Evolutionary conservation across 2,113 vertebrate genomes (phyloP).

Genomic region (Eptatretus burgeri): DNA sequence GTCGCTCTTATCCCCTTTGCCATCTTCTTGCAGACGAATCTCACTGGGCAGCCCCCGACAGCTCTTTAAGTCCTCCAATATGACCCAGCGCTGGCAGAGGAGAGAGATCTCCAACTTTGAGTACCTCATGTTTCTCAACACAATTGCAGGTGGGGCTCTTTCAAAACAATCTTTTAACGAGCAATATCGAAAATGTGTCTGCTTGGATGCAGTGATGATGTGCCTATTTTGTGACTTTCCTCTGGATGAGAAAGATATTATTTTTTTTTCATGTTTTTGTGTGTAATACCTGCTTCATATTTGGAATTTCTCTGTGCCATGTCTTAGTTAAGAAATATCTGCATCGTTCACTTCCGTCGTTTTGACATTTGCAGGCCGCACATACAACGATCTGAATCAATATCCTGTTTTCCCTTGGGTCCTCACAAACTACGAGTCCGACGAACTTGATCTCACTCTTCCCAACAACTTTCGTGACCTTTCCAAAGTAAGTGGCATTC

Average conservation of each 20-base stretch:
- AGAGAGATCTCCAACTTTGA: constrained; percentile 96
- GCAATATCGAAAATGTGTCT: not conserved
- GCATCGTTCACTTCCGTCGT: constrained; percentile 11
- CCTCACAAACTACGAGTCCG: constrained; percentile 82
- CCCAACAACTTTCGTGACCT: constrained; percentile 92
- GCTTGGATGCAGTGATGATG: no score
- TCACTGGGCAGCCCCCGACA: constrained; percentile 74
- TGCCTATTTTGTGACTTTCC: no score
- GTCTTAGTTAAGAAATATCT: not conserved
- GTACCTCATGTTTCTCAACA: constrained; percentile 97
- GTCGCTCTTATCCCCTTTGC: no score
- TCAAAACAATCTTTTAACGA: not conserved
- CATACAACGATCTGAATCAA: constrained; percentile 80
- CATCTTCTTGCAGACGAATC: constrained; percentile 37
- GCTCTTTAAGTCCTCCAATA: constrained; percentile 96
- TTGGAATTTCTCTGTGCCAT: not conserved
- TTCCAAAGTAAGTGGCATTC: constrained; percentile 47
- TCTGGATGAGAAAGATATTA: no score
- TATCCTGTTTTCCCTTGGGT: constrained; percentile 96
- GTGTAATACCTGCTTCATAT: constrained; percentile 12
- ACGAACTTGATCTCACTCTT: constrained; percentile 71
- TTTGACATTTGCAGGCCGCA: constrained; percentile 35
- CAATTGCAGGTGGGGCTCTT: constrained; percentile 48
- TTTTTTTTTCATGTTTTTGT: no score
- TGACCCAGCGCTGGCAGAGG: constrained; percentile 97